These are phyloP conservation scores for Vulpes ferrilata DNA, from an alignment of 2,113 vertebrate genomes.

Conservation along the genomic window DNA sequence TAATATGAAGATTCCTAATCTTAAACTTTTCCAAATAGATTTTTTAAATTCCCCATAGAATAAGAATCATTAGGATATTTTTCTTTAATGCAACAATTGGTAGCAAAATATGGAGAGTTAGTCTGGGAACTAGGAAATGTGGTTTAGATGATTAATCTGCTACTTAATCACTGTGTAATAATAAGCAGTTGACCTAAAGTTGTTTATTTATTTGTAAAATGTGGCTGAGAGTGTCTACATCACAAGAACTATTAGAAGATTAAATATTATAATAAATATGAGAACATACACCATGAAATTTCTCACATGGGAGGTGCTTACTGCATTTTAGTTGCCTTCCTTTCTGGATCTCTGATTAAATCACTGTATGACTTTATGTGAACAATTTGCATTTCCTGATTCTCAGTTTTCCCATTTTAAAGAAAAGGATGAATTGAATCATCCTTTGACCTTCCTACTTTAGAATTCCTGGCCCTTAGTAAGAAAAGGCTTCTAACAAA, in stretches of 20 bases:
- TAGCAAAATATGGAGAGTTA: not conserved
- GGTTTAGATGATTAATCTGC: not conserved
- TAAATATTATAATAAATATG: not conserved
- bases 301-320: not conserved
- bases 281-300: not conserved
- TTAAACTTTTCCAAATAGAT: not conserved
- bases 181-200: not conserved
- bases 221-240: not conserved
- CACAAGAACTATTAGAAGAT: not conserved
- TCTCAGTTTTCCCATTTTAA: not conserved
- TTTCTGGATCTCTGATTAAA: not conserved
- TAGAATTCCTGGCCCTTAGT: not conserved
- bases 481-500: not conserved
- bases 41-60: not conserved
- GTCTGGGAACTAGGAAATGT: not conserved
- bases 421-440: not conserved
- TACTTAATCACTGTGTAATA: not conserved
- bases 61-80: not conserved
- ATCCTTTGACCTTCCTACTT: not conserved
- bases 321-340: not conserved
- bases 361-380: not conserved
- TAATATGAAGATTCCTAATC: not conserved
- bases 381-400: not conserved
- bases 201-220: not conserved
- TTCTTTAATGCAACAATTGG: not conserved